Evolutionary conservation across 2,113 vertebrate species (phyloP).

Genomic region (Lophius piscatorius): DNA sequence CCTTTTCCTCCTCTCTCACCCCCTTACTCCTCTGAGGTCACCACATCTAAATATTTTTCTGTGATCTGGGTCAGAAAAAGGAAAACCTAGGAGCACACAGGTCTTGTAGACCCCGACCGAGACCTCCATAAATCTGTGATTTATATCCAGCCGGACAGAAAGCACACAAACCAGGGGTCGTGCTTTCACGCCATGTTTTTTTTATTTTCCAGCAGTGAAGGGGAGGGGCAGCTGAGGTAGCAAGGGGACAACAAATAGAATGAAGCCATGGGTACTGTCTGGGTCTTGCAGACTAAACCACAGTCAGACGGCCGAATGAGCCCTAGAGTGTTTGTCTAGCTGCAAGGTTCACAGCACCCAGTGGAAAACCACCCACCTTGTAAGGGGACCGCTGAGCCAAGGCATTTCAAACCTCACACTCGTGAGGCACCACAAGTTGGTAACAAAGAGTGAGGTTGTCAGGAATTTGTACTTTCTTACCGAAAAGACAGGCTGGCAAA

Average conservation of each 20-base stretch:
- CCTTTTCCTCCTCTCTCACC: constrained; percentile 13
- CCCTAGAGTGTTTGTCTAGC: constrained; percentile 77
- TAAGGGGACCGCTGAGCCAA: constrained; percentile 55
- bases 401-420: constrained; percentile 57
- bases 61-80: constrained; percentile 76
- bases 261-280: constrained; percentile 63
- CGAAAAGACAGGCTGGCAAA: constrained; percentile 29
- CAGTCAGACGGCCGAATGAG: constrained; percentile 65
- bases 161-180: constrained; percentile 55
- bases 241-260: constrained; percentile 69
- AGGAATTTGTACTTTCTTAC: constrained; percentile 42
- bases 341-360: constrained; percentile 67
- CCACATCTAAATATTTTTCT: constrained; percentile 82
- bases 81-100: constrained; percentile 61
- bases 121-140: constrained; percentile 80
- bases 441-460: constrained; percentile 35
- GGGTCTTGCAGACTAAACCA: constrained; percentile 58
- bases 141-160: constrained; percentile 73
- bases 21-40: constrained; percentile 37
- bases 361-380: constrained; percentile 83
- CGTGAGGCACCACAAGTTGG: constrained; percentile 20
- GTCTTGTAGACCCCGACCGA: constrained; percentile 61
- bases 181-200: constrained; percentile 54
- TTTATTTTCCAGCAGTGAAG: constrained; percentile 58
- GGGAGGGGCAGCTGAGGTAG: constrained; percentile 27